These are phyloP conservation scores for Heliothis peltigera DNA, from an alignment of 2,888 invertebrate species.

Conservation along the genomic window DNA sequence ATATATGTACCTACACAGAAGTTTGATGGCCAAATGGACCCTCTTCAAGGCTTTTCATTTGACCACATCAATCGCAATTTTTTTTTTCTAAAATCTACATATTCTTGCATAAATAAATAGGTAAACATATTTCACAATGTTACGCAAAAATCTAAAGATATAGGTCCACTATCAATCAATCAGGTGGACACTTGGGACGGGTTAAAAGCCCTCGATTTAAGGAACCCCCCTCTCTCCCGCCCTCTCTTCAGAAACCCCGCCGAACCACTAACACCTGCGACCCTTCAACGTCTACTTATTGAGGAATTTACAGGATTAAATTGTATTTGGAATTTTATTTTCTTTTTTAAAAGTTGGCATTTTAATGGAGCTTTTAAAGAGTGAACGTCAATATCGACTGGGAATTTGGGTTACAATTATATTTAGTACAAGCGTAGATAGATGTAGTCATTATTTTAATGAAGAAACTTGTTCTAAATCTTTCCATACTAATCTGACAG, in stretches of 20 bases:
- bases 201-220: slow-evolving; percentile 70
- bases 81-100: background rate
- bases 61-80: background rate
- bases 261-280: slow-evolving; percentile 66
- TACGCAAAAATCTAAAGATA: slow-evolving; percentile 42
- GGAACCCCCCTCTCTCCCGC: slow-evolving; percentile 57
- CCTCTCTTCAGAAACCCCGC: slow-evolving; percentile 56
- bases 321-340: slow-evolving; percentile 18
- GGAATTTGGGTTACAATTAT: background rate
- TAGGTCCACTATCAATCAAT: slow-evolving; percentile 74
- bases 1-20: too few relatives aligned
- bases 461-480: too few relatives aligned
- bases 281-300: slow-evolving; percentile 45
- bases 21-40: too few relatives aligned
- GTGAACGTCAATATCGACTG: background rate
- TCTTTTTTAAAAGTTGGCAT: background rate
- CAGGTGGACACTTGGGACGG: slow-evolving; percentile 68
- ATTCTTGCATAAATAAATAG: background rate
- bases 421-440: too few relatives aligned
- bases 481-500: too few relatives aligned
- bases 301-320: slow-evolving; percentile 40
- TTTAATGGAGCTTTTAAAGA: slow-evolving; percentile 18
- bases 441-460: too few relatives aligned
- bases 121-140: slow-evolving; percentile 23
- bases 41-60: too few relatives aligned